Conservation (phyloP, 2,113 vertebrate genomes). For the Myodes glareolus region DNA sequence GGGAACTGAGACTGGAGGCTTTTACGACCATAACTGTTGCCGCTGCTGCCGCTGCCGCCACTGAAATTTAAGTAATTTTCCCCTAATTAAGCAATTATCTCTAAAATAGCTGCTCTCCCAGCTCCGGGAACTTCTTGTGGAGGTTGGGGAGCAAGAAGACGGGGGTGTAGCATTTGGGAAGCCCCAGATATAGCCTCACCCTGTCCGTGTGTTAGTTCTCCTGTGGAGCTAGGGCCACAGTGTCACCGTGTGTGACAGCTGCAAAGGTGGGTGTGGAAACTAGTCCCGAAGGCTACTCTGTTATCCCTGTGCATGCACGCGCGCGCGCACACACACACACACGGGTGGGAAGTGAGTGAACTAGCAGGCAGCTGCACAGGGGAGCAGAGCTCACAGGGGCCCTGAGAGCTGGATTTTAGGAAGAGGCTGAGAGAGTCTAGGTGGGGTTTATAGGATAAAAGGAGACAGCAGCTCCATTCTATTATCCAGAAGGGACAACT, state of each 20-base stretch:
- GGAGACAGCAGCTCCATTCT: too few species aligned
- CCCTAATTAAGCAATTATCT: constrained; percentile 79
- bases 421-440: background rate
- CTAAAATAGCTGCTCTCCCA: constrained; percentile 43
- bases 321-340: too few species aligned
- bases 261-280: background rate
- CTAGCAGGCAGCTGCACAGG: background rate
- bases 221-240: background rate
- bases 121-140: constrained; percentile 48
- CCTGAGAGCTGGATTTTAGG: background rate
- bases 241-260: background rate
- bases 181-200: constrained; percentile 48
- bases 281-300: fast-evolving
- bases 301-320: background rate
- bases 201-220: background rate
- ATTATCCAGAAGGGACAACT: background rate
- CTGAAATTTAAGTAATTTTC: constrained; percentile 71
- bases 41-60: background rate
- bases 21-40: background rate
- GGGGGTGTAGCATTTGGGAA: background rate
- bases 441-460: background rate
- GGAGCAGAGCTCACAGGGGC: background rate
- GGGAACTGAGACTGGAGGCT: constrained; percentile 26
- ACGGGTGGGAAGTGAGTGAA: fast-evolving
- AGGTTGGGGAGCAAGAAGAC: background rate